These are phyloP conservation scores for Dicrostonyx torquatus DNA, from an alignment of 2,797 vertebrate species.

Conservation along the genomic window DNA sequence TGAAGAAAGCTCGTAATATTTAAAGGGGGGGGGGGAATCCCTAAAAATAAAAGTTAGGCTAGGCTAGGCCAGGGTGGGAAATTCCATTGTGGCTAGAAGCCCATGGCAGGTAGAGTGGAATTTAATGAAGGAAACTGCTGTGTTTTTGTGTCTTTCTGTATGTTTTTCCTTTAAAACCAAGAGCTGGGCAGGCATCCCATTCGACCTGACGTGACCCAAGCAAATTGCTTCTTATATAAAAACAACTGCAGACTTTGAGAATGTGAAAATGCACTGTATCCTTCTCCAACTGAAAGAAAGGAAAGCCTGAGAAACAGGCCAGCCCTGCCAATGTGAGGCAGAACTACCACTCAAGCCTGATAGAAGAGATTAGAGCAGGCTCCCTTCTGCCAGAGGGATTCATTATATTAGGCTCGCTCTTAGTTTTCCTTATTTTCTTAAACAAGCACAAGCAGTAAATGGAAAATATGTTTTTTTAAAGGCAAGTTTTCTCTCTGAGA, in stretches of 20 bases:
- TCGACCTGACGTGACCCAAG: conserved; percentile 91
- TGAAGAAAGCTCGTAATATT: conserved; percentile 84
- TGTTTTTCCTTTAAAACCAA: conserved; percentile 93
- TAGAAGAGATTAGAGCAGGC: conserved; percentile 86
- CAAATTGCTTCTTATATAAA: conserved; percentile 92
- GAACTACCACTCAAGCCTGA: conserved; percentile 85
- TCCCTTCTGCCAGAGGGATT: conserved; percentile 84
- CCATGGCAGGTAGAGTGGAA: conserved; percentile 92
- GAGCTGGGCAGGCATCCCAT: conserved; percentile 91
- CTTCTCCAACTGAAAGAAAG: conserved; percentile 85
- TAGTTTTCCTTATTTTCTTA: conserved; percentile 76
- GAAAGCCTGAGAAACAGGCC: conserved; percentile 87
- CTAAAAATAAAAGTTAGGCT: conserved; percentile 88
- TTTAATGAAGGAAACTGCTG: conserved; percentile 92
- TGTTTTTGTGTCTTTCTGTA: conserved; percentile 93
- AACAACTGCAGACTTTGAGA: conserved; percentile 90
- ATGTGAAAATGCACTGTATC: conserved; percentile 89
- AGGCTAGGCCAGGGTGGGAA: conserved; percentile 89
- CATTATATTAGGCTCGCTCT: conserved; percentile 81
- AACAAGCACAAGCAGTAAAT: conserved; percentile 70
- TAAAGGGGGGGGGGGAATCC: conserved; percentile 57
- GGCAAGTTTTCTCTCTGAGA: conserved; percentile 58
- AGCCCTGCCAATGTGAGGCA: conserved; percentile 85
- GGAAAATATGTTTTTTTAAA: conserved; percentile 80
- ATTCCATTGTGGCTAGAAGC: conserved; percentile 91